Conservation (phyloP, 2,797 vertebrate genomes). For the Varecia variegata region DNA sequence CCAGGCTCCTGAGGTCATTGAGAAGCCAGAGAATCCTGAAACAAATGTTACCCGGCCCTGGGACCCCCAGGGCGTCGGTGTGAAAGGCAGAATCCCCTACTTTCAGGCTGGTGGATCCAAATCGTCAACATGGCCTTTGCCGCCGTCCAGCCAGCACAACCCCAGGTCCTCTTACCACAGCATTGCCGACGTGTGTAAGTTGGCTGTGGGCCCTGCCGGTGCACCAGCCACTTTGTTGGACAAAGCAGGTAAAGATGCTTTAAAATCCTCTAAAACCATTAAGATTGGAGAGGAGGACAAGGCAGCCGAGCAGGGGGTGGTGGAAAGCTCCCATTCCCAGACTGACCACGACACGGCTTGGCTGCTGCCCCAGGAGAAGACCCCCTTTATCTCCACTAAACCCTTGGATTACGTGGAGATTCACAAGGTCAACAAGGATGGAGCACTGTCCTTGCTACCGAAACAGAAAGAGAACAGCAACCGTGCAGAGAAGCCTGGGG, state of each 20-base stretch:
- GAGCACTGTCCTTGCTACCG: slow-evolving; percentile 87
- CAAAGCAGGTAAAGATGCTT: slow-evolving; percentile 68
- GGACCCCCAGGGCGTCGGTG: slow-evolving; percentile 20
- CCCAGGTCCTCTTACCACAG: slow-evolving; percentile 84
- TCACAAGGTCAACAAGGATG: slow-evolving; percentile 88
- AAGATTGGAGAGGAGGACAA: slow-evolving; percentile 56
- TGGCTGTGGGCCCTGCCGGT: slow-evolving; percentile 55
- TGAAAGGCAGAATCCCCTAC: slow-evolving; percentile 53
- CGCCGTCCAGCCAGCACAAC: slow-evolving; percentile 79
- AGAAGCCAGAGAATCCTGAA: slow-evolving; percentile 64
- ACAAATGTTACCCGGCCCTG: slow-evolving; percentile 37
- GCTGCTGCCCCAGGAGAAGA: slow-evolving; percentile 66
- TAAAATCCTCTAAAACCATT: slow-evolving; percentile 40
- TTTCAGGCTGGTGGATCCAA: slow-evolving; percentile 76
- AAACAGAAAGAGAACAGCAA: slow-evolving; percentile 78
- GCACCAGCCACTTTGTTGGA: slow-evolving; percentile 42
- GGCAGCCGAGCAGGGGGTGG: slow-evolving; percentile 29
- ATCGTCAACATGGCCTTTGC: slow-evolving; percentile 87
- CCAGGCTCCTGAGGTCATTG: slow-evolving; percentile 55
- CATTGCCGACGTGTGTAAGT: slow-evolving; percentile 73
- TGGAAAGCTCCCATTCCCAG: slow-evolving; percentile 70
- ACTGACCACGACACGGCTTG: slow-evolving; percentile 64
- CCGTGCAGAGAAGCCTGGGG: slow-evolving; percentile 59
- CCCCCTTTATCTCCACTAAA: slow-evolving; percentile 65
- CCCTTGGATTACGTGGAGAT: slow-evolving; percentile 92